phyloP scores from a whole-genome alignment of 2,888 invertebrate genomes.

The Trichogramma evanescens region DNA sequence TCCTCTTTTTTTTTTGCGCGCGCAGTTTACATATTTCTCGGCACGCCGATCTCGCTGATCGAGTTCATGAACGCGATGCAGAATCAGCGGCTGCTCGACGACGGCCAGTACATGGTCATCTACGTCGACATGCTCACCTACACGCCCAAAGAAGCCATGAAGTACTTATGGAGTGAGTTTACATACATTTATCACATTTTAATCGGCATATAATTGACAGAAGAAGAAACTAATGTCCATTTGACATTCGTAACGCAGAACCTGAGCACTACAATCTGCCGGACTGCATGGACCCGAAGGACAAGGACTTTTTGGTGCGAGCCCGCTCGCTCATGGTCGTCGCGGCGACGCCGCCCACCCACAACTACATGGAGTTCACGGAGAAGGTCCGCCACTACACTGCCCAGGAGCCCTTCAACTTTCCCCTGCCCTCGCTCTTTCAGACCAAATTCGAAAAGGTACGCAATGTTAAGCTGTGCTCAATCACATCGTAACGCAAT shows the following conservation, averaged over 20 bases:
- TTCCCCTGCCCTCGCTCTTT: constrained; percentile 58
- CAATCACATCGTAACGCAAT: no score
- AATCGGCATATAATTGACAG: background rate
- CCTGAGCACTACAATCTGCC: constrained; percentile 54
- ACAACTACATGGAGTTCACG: constrained; percentile 71
- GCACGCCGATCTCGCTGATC: constrained; percentile 74
- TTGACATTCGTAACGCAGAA: constrained; percentile 37
- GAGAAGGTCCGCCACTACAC: constrained; percentile 74
- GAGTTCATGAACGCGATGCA: constrained; percentile 92
- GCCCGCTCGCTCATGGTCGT: constrained; percentile 82
- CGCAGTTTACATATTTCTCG: constrained; percentile 90
- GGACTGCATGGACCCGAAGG: constrained; percentile 56
- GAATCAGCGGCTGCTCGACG: constrained; percentile 74
- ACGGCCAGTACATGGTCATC: constrained; percentile 92
- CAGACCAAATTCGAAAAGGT: constrained; percentile 48
- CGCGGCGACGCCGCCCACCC: constrained; percentile 75
- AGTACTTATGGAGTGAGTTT: constrained; percentile 74
- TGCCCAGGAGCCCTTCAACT: constrained; percentile 72
- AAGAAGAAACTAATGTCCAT: background rate
- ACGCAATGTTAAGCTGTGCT: no score
- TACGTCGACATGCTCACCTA: constrained; percentile 90
- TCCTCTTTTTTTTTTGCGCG: background rate
- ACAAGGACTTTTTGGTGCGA: constrained; percentile 59
- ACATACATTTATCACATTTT: constrained; percentile 5
- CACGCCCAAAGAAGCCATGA: constrained; percentile 64